phyloP scores from a whole-genome alignment of 2,797 vertebrate species.

The Scolopax bukidnonensis region DNA sequence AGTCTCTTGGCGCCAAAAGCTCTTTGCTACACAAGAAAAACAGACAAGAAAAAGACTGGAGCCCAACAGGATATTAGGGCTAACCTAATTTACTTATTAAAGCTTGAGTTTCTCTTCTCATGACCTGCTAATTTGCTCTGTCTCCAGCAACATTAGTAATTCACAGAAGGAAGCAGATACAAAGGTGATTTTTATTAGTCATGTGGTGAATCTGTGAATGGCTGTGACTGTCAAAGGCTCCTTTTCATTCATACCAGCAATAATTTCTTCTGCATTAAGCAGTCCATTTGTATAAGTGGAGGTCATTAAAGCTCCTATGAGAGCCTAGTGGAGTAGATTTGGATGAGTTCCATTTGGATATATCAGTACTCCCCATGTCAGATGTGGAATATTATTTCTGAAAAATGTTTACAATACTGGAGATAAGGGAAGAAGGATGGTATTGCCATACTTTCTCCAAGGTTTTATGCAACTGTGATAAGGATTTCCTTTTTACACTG shows the following conservation, averaged over 20 bases:
- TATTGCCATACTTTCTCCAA: neutral
- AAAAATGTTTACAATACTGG: conserved; percentile 36
- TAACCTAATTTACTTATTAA: neutral
- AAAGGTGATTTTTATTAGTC: conserved; percentile 48
- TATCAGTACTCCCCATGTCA: neutral
- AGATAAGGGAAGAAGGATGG: neutral
- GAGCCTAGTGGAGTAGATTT: conserved; percentile 14
- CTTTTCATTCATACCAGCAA: conserved; percentile 40
- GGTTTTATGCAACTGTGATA: neutral
- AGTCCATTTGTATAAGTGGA: conserved; percentile 37
- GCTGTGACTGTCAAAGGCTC: conserved; percentile 36
- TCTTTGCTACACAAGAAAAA: neutral
- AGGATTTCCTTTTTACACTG: neutral
- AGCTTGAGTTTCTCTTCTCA: neutral
- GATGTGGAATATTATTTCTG: conserved; percentile 24
- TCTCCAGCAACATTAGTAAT: conserved; percentile 24
- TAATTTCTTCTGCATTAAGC: conserved; percentile 40
- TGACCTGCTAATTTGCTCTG: conserved; percentile 33
- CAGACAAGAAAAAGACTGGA: neutral
- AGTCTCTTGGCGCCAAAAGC: neutral
- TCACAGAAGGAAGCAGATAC: conserved; percentile 19
- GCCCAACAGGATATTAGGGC: neutral
- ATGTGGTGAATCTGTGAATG: conserved; percentile 41
- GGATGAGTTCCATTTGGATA: neutral
- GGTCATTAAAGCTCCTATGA: conserved; percentile 52